Conservation (phyloP, 2,797 vertebrate genomes). For the Dipus sagitta region DNA sequence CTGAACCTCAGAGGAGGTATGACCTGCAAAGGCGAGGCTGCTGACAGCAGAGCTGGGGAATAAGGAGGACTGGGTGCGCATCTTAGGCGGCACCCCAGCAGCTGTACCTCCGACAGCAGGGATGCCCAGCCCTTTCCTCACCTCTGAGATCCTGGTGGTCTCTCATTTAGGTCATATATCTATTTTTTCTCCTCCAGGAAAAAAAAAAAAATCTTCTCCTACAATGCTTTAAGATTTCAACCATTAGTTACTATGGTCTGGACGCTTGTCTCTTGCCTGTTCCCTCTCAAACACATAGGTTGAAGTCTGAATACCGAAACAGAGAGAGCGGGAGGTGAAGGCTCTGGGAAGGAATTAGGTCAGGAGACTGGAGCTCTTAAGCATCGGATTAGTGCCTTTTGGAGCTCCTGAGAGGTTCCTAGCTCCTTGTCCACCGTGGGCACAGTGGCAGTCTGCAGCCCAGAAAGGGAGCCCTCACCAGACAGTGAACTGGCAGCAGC, state of each 20-base stretch:
- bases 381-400: neutral
- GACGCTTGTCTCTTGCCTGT: neutral
- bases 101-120: neutral
- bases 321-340: neutral
- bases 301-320: neutral
- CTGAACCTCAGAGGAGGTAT: neutral
- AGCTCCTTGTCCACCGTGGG: neutral
- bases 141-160: neutral
- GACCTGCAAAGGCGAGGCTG: fast-evolving
- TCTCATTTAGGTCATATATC: neutral
- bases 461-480: neutral
- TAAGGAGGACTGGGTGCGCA: fast-evolving
- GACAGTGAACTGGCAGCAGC: neutral
- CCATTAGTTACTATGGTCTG: neutral
- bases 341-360: neutral
- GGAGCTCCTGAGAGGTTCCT: neutral
- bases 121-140: neutral
- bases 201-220: neutral
- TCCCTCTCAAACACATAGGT: neutral
- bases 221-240: neutral
- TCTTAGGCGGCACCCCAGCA: fast-evolving
- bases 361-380: neutral
- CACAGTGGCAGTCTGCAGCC: neutral
- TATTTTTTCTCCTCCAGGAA: neutral
- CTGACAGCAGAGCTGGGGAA: neutral